Conservation (phyloP, 2,888 invertebrate species). For the Minunthozetes semirufus region DNA sequence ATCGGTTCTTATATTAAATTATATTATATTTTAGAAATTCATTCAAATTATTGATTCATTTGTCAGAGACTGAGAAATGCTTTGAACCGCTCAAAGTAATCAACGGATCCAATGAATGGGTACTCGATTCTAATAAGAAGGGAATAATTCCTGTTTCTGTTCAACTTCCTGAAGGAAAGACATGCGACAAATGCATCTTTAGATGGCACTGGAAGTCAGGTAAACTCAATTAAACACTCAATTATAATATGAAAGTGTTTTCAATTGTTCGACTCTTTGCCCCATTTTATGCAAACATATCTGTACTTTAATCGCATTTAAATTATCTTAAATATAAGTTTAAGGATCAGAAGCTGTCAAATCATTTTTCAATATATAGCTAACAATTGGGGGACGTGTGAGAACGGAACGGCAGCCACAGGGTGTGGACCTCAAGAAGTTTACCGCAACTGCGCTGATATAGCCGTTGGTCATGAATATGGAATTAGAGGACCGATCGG, state of each 20-base stretch:
- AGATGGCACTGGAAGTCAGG: slow-evolving; percentile 44
- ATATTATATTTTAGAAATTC: background rate
- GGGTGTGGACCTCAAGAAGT: slow-evolving; percentile 43
- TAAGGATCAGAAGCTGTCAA: too few relatives aligned
- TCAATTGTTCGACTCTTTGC: too few relatives aligned
- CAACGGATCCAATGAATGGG: slow-evolving; percentile 33
- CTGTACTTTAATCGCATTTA: too few relatives aligned
- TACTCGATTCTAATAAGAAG: slow-evolving; percentile 33
- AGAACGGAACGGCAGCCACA: slow-evolving; percentile 39
- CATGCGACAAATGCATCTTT: slow-evolving; percentile 41
- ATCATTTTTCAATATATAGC: slow-evolving; percentile 34
- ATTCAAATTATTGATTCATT: background rate
- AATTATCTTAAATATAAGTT: too few relatives aligned
- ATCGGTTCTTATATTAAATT: slow-evolving; percentile 31
- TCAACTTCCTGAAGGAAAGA: slow-evolving; percentile 39
- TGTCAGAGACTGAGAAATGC: slow-evolving; percentile 42
- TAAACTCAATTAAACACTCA: slow-evolving; percentile 31
- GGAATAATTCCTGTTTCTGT: slow-evolving; percentile 41
- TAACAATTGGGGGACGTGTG: slow-evolving; percentile 43
- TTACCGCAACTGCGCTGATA: slow-evolving; percentile 43
- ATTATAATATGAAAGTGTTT: too few relatives aligned
- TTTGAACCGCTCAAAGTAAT: slow-evolving; percentile 40
- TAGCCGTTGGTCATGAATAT: slow-evolving; percentile 38
- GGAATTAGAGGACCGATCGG: slow-evolving; percentile 40
- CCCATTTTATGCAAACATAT: too few relatives aligned